Evolutionary conservation across 1,140 invertebrate genomes (phyloP), one percentile per base, ranked within the genome.

Genomic region (Drosophila takahashii): DNA sequence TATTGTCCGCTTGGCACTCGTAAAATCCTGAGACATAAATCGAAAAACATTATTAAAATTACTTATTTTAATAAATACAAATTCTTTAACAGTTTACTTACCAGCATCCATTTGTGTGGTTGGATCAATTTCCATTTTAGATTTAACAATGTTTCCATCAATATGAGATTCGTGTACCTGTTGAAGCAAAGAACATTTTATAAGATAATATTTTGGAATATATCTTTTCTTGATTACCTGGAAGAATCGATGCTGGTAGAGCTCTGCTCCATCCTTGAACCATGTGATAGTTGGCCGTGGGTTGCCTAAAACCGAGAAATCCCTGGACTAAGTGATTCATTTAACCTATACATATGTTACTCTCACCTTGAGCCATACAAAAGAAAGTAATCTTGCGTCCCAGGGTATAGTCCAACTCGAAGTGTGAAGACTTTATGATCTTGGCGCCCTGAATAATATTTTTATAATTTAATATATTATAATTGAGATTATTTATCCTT

Each of bases 331-430:
- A 8, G 3, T 10, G 6, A 10, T 26, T 37, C 0, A 3, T 13
- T 5, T 26, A 9, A 8, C n/a, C 5, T 3, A 10, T 9, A 36
- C 11, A 13, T 27, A 34, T 6, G 11, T 11, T 26, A 16, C 9
- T 47, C 58, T 34, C 27, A 81, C 83, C 83, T 89, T 95, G 95
- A 0, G 97, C 97, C 34, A 97, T 95, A 92, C 97, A 98, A 13
- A 98, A 94, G 90, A 98, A 98, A 0, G 96, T 96, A 54, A 98
- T 98, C 93, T 98, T 98, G 87, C 98, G 97, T 1, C 97, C 97
- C 70, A 98, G 90, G 9, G 97, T 96, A 92, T 98, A 98, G 93
- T 98, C 97, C 93, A 96, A 95, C 92, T 98, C 97, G 92, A 98
- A 98, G 92, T 98, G 97, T 0, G 97, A 98, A 0, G 97, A 96